These are phyloP conservation scores for Pseudopodoces humilis DNA, from an alignment of 2,113 vertebrate species.

Conservation along the genomic window DNA sequence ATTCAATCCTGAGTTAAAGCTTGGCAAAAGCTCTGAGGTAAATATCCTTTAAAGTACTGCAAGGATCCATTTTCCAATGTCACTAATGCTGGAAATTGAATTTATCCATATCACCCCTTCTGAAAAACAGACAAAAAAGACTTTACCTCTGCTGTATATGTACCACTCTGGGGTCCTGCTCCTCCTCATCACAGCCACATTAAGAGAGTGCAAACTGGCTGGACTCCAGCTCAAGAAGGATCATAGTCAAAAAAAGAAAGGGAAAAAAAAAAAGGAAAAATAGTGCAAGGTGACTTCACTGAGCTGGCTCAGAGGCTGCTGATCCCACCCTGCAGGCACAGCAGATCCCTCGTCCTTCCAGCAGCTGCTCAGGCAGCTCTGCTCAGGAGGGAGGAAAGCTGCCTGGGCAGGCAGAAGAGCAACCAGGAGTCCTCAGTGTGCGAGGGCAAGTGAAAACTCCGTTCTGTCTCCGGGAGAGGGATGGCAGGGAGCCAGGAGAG, in stretches of 20 bases:
- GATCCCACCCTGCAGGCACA: slow-evolving; percentile 2
- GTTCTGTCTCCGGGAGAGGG: not conserved
- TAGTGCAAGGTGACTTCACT: not conserved
- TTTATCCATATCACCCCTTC: not conserved
- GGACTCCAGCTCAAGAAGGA: not conserved
- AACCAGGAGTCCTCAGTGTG: not conserved
- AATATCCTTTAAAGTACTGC: not conserved
- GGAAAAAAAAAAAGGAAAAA: not conserved
- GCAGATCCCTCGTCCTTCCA: not conserved
- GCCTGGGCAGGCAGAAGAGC: not conserved
- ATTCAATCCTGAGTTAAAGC: not conserved
- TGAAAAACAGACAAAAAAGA: not conserved
- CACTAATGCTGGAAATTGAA: not conserved
- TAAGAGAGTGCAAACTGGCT: not conserved
- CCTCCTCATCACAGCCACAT: not conserved
- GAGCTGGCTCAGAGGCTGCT: not conserved
- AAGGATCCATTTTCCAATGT: not conserved
- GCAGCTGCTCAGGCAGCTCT: not conserved
- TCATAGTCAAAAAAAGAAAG: not conserved
- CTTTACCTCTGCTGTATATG: slow-evolving; percentile 42
- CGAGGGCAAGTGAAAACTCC: not conserved
- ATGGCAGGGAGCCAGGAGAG: not conserved
- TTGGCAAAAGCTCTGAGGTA: not conserved
- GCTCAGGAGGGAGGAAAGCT: not conserved
- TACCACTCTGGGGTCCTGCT: not conserved